These are phyloP conservation scores for Alcedo quadribrachys DNA, from an alignment of 2,797 vertebrate genomes.

Conservation along the genomic window DNA sequence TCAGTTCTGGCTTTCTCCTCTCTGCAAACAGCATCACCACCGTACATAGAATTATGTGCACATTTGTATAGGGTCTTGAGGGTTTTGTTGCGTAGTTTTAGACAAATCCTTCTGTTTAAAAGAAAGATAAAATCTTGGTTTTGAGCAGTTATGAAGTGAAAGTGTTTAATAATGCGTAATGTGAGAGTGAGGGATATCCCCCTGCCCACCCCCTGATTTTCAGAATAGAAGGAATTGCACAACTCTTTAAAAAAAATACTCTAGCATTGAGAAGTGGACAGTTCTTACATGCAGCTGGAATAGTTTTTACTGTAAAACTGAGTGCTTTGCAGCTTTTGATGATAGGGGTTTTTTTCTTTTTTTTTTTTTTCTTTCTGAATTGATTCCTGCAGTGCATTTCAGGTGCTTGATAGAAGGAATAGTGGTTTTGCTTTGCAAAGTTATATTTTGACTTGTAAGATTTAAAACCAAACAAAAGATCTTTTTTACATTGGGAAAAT, in stretches of 20 bases:
- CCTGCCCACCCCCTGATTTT: not conserved
- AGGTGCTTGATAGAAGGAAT: not conserved
- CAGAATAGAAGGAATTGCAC: not conserved
- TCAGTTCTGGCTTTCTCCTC: slow-evolving; percentile 74
- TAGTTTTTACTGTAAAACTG: not conserved
- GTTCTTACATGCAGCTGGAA: not conserved
- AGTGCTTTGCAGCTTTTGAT: not conserved
- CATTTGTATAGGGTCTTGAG: not conserved
- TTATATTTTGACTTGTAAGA: not conserved
- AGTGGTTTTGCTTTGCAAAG: not conserved
- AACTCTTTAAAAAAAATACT: not conserved
- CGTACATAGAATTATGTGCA: not conserved
- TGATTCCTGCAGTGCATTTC: not conserved
- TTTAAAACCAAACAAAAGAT: not conserved
- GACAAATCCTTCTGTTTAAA: not conserved
- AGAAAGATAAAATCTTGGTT: not conserved
- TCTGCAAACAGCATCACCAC: not conserved
- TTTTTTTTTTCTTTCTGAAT: not conserved
- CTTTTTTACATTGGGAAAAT: not conserved
- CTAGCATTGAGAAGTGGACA: not conserved
- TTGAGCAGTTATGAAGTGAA: not conserved
- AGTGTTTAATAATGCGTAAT: not conserved
- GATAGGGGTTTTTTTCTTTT: not conserved
- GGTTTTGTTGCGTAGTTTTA: not conserved
- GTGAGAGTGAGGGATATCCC: not conserved